phyloP scores from a whole-genome alignment of 2,888 invertebrate genomes.

The Aleiodes leptofemur region DNA sequence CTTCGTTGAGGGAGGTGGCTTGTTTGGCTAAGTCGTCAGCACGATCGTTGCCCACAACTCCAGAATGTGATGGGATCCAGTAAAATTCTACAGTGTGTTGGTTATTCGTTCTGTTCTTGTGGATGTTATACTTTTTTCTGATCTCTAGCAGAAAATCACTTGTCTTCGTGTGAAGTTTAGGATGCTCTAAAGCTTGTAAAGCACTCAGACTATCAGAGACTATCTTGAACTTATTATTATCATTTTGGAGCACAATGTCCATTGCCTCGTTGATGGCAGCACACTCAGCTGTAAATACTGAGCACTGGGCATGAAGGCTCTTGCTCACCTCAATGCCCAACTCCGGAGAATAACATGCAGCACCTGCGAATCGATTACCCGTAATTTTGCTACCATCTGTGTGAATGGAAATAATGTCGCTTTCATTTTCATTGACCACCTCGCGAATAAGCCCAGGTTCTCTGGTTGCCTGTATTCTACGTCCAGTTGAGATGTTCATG shows the following conservation, averaged over 20 bases:
- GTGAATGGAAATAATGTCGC: background rate
- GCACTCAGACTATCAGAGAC: conserved; percentile 4
- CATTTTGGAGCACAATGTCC: background rate
- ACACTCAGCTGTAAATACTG: conserved; percentile 3
- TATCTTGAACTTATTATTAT: background rate
- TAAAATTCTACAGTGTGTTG: background rate
- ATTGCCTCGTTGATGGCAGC: conserved; percentile 8
- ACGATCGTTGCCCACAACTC: background rate
- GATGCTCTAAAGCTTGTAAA: background rate
- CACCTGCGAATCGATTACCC: background rate
- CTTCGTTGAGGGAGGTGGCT: background rate
- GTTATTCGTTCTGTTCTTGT: background rate
- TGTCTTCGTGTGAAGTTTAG: background rate
- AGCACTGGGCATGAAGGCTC: background rate
- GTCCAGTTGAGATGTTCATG: too few relatives aligned
- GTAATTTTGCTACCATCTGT: background rate
- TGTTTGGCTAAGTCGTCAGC: conserved; percentile 9
- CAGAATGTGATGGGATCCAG: conserved; percentile 21
- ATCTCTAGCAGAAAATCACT: background rate
- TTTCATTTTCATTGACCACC: too few relatives aligned
- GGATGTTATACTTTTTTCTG: background rate
- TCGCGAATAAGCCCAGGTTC: background rate
- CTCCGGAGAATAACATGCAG: background rate
- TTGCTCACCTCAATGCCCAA: background rate
- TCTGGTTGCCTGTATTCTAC: too few relatives aligned